Percentiles rank a stretch among this genome's conserved stretches.
These are phyloP conservation scores for Indicator maculatus DNA, from an alignment of 2,113 vertebrate genomes.

Conservation along the genomic window DNA sequence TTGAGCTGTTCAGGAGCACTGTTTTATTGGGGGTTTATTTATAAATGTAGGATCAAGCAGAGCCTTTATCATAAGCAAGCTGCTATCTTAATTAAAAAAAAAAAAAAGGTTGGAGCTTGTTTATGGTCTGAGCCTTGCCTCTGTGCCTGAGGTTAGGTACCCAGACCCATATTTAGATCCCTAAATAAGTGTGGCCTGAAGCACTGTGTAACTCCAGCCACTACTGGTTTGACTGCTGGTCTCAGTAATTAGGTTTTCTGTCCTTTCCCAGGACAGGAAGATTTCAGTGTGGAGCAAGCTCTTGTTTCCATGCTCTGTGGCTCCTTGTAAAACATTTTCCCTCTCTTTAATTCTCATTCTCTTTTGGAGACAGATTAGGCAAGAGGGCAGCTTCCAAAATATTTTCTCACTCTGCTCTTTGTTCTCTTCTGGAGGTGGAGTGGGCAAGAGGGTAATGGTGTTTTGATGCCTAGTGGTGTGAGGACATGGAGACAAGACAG, in stretches of 20 bases:
- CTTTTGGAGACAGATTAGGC: not conserved
- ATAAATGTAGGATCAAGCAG: not conserved
- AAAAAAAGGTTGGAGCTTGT: not conserved
- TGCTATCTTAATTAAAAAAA: not conserved
- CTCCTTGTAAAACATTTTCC: not conserved
- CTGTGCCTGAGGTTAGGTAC: not conserved
- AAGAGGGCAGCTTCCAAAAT: not conserved
- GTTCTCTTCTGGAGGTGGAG: no score
- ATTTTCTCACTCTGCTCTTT: not conserved
- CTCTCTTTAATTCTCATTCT: not conserved
- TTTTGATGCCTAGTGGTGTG: not conserved
- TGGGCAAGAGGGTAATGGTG: rapidly evolving
- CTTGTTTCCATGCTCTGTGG: not conserved
- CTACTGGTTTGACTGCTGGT: not conserved
- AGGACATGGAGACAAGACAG: not conserved
- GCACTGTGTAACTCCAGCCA: not conserved
- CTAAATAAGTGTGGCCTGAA: not conserved
- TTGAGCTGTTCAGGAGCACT: not conserved
- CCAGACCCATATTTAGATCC: not conserved
- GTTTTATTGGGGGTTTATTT: not conserved
- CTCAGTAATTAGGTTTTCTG: not conserved
- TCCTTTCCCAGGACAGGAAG: not conserved
- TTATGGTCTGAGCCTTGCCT: not conserved
- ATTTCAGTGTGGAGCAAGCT: not conserved
- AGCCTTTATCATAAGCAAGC: not conserved